phyloP scores from a whole-genome alignment of 2,797 vertebrate species.

The Geotrypetes seraphini region DNA sequence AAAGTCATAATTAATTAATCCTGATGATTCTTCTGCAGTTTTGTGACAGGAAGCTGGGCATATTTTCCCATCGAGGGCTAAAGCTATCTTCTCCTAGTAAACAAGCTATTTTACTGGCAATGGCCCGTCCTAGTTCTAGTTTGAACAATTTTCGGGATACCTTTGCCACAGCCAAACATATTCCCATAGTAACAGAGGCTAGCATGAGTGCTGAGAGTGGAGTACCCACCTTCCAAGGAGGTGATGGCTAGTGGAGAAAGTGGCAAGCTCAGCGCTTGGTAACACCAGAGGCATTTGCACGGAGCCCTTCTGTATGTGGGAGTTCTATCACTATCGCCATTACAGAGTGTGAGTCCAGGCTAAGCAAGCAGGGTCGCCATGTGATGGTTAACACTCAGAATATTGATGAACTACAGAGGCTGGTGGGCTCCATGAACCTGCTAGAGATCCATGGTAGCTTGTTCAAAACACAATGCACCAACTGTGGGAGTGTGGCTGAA shows the following conservation, averaged over 20 bases:
- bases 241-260: no score
- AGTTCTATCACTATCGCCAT: constrained; percentile 92
- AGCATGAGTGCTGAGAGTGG: no score
- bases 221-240: no score
- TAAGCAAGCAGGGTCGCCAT: constrained; percentile 72
- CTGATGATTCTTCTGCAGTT: constrained; percentile 59
- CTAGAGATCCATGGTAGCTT: constrained; percentile 85
- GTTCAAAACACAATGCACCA: constrained; percentile 85
- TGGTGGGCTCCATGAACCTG: constrained; percentile 80
- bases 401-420: constrained; percentile 82
- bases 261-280: constrained; percentile 87
- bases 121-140: constrained; percentile 58
- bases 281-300: constrained; percentile 78
- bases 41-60: constrained; percentile 38
- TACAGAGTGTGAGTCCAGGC: constrained; percentile 74
- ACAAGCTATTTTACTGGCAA: constrained; percentile 27
- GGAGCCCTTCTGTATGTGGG: constrained; percentile 87
- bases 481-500: constrained; percentile 67
- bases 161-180: no score
- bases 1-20: constrained; percentile 4
- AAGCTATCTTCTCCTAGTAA: constrained; percentile 25
- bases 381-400: constrained; percentile 88
- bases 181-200: no score
- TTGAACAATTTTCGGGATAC: no score
- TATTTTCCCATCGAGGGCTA: constrained; percentile 36